phyloP scores from a whole-genome alignment of 1,140 invertebrate species.

The Penaeus vannamei region DNA sequence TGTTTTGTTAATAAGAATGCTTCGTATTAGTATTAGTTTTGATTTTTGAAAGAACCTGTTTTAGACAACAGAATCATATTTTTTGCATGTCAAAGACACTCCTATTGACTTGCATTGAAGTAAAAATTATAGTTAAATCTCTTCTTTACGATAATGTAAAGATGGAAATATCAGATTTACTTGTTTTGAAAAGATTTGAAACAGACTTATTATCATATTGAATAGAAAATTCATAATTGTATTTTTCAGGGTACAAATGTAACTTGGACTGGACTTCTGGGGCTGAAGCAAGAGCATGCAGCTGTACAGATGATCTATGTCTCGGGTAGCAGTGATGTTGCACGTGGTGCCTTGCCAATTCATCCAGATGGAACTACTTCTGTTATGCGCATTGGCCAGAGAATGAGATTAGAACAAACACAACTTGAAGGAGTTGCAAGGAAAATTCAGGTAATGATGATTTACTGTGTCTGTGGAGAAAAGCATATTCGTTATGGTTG shows the following conservation, averaged over 20 bases:
- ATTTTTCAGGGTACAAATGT: slow-evolving; percentile 80
- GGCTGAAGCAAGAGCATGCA: slow-evolving; percentile 95
- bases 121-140: no score
- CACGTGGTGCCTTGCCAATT: slow-evolving; percentile 84
- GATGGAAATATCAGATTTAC: no score
- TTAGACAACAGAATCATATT: no score
- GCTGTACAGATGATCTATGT: slow-evolving; percentile 99
- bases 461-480: background rate
- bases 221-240: background rate
- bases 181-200: no score
- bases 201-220: background rate
- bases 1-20: no score
- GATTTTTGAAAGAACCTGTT: no score
- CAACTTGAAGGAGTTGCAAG: slow-evolving; percentile 95
- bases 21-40: no score
- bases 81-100: no score
- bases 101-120: no score
- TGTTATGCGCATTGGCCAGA: slow-evolving; percentile 91
- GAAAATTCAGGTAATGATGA: slow-evolving; percentile 89
- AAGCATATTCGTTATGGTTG: background rate
- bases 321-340: slow-evolving; percentile 90
- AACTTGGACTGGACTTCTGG: slow-evolving; percentile 96
- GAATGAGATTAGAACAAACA: slow-evolving; percentile 94
- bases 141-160: no score
- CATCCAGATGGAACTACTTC: slow-evolving; percentile 83